These are phyloP conservation scores for Callaeas wilsoni DNA, from an alignment of 2,113 vertebrate species.

Conservation along the genomic window DNA sequence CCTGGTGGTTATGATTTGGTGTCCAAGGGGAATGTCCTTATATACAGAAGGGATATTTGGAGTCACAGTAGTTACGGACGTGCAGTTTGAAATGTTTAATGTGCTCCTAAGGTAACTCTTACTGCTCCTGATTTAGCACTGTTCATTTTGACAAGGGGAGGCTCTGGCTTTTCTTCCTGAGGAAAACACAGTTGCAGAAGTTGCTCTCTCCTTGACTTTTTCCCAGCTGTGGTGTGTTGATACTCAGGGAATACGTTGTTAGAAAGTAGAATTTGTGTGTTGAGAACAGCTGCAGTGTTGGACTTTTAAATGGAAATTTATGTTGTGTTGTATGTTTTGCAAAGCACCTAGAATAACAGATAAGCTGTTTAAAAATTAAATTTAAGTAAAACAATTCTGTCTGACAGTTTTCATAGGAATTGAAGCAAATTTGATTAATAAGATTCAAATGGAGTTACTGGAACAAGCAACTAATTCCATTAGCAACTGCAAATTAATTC, in stretches of 20 bases:
- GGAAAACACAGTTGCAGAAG: background rate
- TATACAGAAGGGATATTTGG: background rate
- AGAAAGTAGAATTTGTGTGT: background rate
- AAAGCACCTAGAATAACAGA: background rate
- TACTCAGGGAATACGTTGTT: background rate
- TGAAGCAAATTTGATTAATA: slow-evolving; percentile 19
- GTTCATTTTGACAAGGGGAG: fast-evolving
- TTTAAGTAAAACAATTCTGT: background rate
- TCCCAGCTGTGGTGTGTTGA: background rate
- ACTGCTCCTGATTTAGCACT: background rate
- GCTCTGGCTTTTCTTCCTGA: background rate
- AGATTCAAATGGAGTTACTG: slow-evolving; percentile 11
- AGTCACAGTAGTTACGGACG: background rate
- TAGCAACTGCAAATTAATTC: slow-evolving; percentile 24
- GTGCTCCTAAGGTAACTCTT: background rate
- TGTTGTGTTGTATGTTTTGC: background rate
- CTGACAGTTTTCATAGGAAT: background rate
- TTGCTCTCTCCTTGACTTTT: background rate
- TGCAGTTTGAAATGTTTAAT: background rate
- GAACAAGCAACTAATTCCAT: slow-evolving; percentile 33
- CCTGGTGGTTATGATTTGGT: background rate
- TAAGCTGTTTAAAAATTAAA: background rate
- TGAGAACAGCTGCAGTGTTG: background rate
- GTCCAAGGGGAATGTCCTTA: background rate
- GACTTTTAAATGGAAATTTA: background rate